phyloP scores from a whole-genome alignment of 1,140 invertebrate genomes.

The Pollicipes pollicipes region DNA sequence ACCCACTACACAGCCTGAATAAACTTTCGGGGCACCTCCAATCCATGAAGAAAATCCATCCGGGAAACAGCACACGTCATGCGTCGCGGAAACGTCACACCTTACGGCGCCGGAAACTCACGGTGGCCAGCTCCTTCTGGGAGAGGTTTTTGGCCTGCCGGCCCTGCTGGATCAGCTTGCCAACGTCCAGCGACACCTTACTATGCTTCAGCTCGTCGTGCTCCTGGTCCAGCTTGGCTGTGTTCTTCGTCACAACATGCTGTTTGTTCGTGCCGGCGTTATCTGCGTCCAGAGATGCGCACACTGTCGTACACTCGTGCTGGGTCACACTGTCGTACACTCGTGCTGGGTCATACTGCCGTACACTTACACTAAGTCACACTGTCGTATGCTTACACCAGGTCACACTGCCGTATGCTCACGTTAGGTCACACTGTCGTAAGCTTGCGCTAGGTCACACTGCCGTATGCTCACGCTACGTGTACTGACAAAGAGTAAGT shows the following conservation, averaged over 20 bases:
- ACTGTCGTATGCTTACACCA: no score
- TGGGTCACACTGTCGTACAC: no score
- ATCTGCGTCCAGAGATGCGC: no score
- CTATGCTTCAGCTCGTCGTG: slow-evolving; percentile 95
- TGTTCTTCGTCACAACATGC: slow-evolving; percentile 80
- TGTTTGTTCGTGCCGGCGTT: slow-evolving; percentile 90
- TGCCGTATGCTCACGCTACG: no score
- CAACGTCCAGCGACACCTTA: slow-evolving; percentile 68
- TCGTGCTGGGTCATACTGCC: no score
- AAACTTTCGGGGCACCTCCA: neutral
- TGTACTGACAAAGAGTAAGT: no score
- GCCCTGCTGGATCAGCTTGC: slow-evolving; percentile 84
- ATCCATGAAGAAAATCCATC: neutral
- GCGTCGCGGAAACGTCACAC: slow-evolving; percentile 2
- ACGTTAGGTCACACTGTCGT: no score
- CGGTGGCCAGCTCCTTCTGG: slow-evolving; percentile 93
- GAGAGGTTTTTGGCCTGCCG: slow-evolving; percentile 76
- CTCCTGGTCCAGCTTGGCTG: slow-evolving; percentile 89
- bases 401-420: no score
- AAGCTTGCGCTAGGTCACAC: no score
- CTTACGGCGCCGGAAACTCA: slow-evolving; percentile 32
- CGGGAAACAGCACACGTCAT: neutral
- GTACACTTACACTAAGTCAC: no score
- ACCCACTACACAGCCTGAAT: no score
- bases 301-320: no score